These are phyloP conservation scores for Chiroxiphia lanceolata DNA, from an alignment of 2,797 vertebrate genomes.

Conservation along the genomic window DNA sequence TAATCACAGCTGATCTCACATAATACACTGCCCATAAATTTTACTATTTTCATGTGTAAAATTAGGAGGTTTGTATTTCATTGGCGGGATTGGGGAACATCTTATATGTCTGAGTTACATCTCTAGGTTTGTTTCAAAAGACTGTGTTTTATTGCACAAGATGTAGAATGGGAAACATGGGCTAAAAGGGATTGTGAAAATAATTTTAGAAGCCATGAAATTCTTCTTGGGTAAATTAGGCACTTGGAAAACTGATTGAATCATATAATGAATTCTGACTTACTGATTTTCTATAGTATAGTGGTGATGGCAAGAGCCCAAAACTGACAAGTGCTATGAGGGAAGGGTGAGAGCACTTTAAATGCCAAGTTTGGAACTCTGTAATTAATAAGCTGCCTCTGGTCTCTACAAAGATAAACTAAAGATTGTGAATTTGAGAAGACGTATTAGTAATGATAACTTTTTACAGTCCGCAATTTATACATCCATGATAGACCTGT, in stretches of 20 bases:
- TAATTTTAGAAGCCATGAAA: constrained; percentile 31
- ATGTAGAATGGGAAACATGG: neutral
- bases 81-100: neutral
- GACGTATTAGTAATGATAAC: neutral
- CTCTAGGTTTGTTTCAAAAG: neutral
- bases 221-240: constrained; percentile 53
- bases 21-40: neutral
- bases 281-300: constrained; percentile 63
- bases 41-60: neutral
- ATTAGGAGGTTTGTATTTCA: neutral
- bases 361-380: constrained; percentile 52
- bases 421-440: constrained; percentile 12
- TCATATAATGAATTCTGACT: constrained; percentile 61
- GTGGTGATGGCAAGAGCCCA: constrained; percentile 61
- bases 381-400: constrained; percentile 55
- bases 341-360: constrained; percentile 61
- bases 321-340: constrained; percentile 63
- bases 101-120: neutral
- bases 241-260: constrained; percentile 60
- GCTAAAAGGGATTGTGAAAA: constrained; percentile 17
- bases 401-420: constrained; percentile 12
- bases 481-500: neutral
- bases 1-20: neutral
- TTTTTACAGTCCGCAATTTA: neutral
- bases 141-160: neutral